Percentiles rank a stretch among this genome's conserved stretches.
Evolutionary conservation across 1,140 invertebrate genomes (phyloP).

Genomic region (Harlomillsia oculata): DNA sequence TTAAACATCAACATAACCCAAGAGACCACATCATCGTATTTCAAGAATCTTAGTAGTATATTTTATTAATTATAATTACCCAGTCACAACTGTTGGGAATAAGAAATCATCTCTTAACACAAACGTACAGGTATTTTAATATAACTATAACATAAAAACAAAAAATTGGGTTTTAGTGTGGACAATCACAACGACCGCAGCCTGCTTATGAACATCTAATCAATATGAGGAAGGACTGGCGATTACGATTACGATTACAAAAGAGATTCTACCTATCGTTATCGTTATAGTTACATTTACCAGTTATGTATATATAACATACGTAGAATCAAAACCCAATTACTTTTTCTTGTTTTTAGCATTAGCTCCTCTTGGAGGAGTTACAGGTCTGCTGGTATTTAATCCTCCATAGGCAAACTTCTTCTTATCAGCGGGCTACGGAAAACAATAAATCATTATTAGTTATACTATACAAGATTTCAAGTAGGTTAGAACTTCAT

Average conservation of each 20-base stretch:
- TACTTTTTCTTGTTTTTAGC: constrained; percentile 80
- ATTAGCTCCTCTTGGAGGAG: constrained; percentile 75
- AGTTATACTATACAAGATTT: constrained; percentile 1
- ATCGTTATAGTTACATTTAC: constrained; percentile 11
- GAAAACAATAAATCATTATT: constrained; percentile 35
- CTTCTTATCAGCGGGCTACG: constrained; percentile 53
- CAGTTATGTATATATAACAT: too few relatives aligned
- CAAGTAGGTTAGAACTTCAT: neutral
- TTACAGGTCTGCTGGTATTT: constrained; percentile 50
- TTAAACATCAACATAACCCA: too few relatives aligned
- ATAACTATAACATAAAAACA: too few relatives aligned
- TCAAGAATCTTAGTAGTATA: neutral
- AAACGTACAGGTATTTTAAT: too few relatives aligned
- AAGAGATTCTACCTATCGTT: constrained; percentile 25
- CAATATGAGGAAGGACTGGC: too few relatives aligned
- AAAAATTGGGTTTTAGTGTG: too few relatives aligned
- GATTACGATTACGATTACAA: too few relatives aligned
- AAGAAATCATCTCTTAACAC: too few relatives aligned
- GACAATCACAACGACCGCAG: too few relatives aligned
- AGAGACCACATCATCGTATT: constrained; percentile 5
- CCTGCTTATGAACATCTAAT: too few relatives aligned
- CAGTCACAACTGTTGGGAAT: constrained; percentile 39
- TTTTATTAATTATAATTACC: neutral
- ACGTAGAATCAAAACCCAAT: too few relatives aligned
- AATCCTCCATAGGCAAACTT: constrained; percentile 49